Evolutionary conservation across 2,113 vertebrate genomes (phyloP).

Genomic region (Oncorhynchus gorbuscha): DNA sequence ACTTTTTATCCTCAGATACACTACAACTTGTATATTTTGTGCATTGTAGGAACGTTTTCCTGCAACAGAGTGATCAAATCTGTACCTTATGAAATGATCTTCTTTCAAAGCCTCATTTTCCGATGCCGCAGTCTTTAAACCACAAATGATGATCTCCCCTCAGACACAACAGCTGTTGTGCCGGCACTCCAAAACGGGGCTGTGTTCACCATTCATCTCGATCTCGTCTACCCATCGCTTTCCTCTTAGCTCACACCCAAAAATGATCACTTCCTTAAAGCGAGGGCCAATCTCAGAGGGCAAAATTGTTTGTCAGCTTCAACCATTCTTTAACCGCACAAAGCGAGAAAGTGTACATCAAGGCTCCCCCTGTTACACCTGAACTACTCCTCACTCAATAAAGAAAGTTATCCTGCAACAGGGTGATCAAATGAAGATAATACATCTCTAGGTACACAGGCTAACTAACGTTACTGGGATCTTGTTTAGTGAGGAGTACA

Average conservation of each 20-base stretch:
- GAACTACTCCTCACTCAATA: too few species aligned
- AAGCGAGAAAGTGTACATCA: constrained; percentile 12
- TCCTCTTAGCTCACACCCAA: constrained; percentile 16
- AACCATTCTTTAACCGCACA: not conserved
- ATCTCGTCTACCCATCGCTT: constrained; percentile 38
- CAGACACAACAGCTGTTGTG: constrained; percentile 57
- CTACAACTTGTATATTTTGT: too few species aligned
- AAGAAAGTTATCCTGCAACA: too few species aligned
- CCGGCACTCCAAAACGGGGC: constrained; percentile 18
- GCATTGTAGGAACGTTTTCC: too few species aligned
- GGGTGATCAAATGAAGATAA: too few species aligned
- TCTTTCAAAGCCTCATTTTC: constrained; percentile 54
- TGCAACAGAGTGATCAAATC: too few species aligned
- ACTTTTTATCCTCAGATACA: too few species aligned
- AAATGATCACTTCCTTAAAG: constrained; percentile 8
- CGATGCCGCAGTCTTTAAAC: constrained; percentile 56
- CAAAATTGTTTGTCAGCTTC: constrained; percentile 2
- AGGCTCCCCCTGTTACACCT: not conserved
- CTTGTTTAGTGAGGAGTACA: too few species aligned
- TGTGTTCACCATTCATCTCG: constrained; percentile 31
- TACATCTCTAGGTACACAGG: not conserved
- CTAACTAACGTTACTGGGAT: not conserved
- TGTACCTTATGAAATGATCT: not conserved
- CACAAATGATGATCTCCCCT: constrained; percentile 57
- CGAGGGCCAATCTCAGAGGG: constrained; percentile 10